Evolutionary conservation across 2,113 vertebrate species (phyloP).

Genomic region (Tragulus kanchil): DNA sequence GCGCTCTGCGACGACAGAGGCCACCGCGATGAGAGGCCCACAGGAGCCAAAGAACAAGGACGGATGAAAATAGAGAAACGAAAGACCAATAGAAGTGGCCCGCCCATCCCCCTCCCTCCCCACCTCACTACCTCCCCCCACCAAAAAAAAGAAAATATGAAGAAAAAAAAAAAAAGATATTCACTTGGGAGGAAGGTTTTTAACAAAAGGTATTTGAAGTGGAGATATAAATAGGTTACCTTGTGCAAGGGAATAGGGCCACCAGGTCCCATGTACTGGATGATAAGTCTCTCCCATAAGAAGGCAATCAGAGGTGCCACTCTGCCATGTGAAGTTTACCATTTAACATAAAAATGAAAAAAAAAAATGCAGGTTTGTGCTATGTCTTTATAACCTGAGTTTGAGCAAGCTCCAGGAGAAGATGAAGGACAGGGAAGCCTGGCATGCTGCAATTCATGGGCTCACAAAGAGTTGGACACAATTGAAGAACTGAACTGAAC

Average conservation of each 20-base stretch:
- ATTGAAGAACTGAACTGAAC: no score
- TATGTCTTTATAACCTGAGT: constrained; percentile 23
- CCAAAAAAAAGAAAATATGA: no score
- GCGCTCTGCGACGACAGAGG: no score
- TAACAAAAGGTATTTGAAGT: neutral
- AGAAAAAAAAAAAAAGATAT: neutral
- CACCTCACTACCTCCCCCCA: no score
- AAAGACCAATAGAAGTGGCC: no score
- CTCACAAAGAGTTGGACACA: no score
- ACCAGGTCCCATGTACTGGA: neutral
- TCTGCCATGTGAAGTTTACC: neutral
- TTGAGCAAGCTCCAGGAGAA: neutral
- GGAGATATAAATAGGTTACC: neutral
- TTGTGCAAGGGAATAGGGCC: neutral
- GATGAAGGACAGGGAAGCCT: no score
- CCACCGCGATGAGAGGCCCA: no score
- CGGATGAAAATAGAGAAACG: no score
- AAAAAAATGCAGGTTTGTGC: neutral
- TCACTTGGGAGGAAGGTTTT: neutral
- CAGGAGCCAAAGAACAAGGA: no score
- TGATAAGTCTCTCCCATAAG: neutral
- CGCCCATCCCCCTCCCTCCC: no score
- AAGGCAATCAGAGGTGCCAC: neutral
- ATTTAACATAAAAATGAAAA: neutral
- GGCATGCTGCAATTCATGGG: no score